Conservation (phyloP, 1,140 invertebrate species). For the Antheraea pernyi region DNA sequence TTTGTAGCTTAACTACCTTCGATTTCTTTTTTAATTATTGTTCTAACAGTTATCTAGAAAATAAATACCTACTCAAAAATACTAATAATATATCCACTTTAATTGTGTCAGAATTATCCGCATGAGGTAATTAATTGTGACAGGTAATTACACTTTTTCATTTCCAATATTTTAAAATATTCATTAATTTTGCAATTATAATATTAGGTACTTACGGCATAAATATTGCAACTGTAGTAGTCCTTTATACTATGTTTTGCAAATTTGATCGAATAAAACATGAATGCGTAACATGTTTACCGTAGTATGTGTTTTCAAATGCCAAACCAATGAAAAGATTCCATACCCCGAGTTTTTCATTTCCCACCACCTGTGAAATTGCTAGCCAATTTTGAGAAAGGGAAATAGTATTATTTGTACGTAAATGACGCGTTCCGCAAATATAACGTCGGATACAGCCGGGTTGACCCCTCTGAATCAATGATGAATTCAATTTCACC, state of each 20-base stretch:
- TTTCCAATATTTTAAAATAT: no score
- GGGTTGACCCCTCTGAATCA: slow-evolving; percentile 32
- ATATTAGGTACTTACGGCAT: no score
- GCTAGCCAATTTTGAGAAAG: slow-evolving; percentile 6
- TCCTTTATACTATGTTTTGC: not conserved
- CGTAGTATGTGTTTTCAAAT: not conserved
- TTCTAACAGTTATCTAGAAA: no score
- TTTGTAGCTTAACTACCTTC: no score
- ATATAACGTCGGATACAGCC: slow-evolving; percentile 15
- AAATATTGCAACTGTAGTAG: no score
- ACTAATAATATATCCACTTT: no score
- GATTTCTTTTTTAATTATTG: no score
- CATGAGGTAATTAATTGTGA: no score
- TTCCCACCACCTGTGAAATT: not conserved
- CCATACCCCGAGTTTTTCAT: not conserved
- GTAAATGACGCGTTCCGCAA: slow-evolving; percentile 27
- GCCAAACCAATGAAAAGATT: not conserved
- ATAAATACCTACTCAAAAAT: no score
- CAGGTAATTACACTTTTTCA: no score
- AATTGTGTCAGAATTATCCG: no score
- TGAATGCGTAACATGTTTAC: not conserved
- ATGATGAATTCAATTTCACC: slow-evolving; percentile 33
- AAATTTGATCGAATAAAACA: not conserved
- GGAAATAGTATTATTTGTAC: slow-evolving; percentile 23
- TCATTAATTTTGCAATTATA: no score